These are phyloP conservation scores for Punctoribates punctum DNA, from an alignment of 2,888 invertebrate genomes.

Conservation along the genomic window DNA sequence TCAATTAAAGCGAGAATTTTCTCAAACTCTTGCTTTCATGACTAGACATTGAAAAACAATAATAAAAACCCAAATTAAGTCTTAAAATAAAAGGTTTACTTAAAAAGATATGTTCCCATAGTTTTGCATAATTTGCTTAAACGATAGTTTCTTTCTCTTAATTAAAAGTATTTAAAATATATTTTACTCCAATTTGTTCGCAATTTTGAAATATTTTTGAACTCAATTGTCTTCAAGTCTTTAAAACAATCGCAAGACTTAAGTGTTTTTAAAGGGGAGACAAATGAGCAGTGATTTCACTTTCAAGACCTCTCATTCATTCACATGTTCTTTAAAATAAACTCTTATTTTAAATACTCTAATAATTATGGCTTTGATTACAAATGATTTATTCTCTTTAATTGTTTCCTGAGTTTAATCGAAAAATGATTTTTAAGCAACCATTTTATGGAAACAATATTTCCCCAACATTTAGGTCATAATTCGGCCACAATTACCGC, in stretches of 20 bases:
- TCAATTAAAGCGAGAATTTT: not conserved
- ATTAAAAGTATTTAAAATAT: not conserved
- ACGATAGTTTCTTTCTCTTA: too few species aligned
- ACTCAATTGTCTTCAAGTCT: not conserved
- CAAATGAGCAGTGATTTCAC: not conserved
- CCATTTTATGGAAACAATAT: not conserved
- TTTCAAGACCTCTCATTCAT: constrained; percentile 5
- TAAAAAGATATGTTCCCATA: not conserved
- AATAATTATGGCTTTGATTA: not conserved
- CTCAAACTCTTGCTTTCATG: not conserved
- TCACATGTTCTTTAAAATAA: not conserved
- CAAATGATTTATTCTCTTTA: not conserved
- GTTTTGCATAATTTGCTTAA: not conserved
- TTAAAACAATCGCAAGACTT: too few species aligned
- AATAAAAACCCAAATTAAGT: not conserved
- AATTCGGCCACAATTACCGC: constrained; percentile 40
- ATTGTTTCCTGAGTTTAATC: constrained; percentile 20
- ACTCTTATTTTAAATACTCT: not conserved
- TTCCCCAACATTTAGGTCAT: constrained; percentile 22
- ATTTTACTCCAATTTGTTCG: not conserved
- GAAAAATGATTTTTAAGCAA: not conserved
- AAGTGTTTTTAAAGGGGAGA: too few species aligned
- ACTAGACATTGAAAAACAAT: not conserved
- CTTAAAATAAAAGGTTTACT: too few species aligned
- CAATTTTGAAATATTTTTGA: not conserved